Evolutionary conservation across 2,797 vertebrate species (phyloP).

Genomic region (Cheirogaleus major): DNA sequence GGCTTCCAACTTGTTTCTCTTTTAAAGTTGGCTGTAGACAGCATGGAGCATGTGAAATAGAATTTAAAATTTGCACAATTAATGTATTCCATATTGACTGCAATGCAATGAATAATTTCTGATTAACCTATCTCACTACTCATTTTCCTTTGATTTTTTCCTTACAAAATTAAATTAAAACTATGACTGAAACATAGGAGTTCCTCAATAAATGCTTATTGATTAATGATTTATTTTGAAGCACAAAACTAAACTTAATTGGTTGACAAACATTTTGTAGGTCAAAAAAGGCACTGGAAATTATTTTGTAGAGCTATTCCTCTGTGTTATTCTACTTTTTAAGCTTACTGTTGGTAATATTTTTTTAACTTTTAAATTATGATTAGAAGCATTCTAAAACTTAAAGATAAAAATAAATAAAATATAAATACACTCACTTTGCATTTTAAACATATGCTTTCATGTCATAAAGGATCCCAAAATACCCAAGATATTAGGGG

Average conservation of each 20-base stretch:
- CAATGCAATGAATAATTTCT: not conserved
- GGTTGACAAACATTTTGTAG: not conserved
- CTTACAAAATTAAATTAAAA: not conserved
- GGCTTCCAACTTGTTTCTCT: not conserved
- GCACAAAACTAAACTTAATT: not conserved
- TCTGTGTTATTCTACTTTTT: not conserved
- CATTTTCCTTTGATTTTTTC: not conserved
- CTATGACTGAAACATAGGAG: not conserved
- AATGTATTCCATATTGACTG: not conserved
- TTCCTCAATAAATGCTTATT: not conserved
- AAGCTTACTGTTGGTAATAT: conserved; percentile 3
- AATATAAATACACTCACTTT: conserved; percentile 32
- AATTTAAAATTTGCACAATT: not conserved
- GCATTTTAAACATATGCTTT: conserved; percentile 66
- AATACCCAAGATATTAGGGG: conserved; percentile 62
- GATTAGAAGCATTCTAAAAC: not conserved
- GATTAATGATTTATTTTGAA: not conserved
- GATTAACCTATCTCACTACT: conserved; percentile 1
- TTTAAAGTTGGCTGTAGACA: not conserved
- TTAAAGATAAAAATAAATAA: conserved; percentile 57
- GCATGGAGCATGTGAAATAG: not conserved
- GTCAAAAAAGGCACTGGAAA: not conserved
- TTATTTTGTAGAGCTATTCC: conserved; percentile 15
- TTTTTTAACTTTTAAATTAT: not conserved
- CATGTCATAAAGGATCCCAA: conserved; percentile 54